These are phyloP conservation scores for Microtus richardsoni DNA, from an alignment of 2,113 vertebrate genomes.

Conservation along the genomic window DNA sequence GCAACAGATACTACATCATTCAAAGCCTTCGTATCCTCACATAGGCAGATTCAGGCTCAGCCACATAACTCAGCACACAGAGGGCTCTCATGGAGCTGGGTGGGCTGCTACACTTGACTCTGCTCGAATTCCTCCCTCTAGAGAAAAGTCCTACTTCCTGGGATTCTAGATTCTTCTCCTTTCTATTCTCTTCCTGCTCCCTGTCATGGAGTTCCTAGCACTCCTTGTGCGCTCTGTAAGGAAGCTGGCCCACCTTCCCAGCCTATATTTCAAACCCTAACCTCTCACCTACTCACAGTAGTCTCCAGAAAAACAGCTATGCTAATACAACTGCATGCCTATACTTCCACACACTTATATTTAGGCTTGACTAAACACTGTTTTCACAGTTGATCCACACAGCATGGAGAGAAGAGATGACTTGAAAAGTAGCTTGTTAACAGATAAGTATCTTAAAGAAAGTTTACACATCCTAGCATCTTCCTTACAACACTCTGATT, in stretches of 20 bases:
- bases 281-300: not conserved
- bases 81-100: not conserved
- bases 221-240: not conserved
- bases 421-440: constrained; percentile 16
- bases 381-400: constrained; percentile 16
- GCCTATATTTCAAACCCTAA: not conserved
- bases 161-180: not conserved
- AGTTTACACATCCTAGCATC: not conserved
- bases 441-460: constrained; percentile 4
- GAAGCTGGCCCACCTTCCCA: not conserved
- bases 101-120: not conserved
- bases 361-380: not conserved
- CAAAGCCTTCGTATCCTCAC: not conserved
- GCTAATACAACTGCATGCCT: not conserved
- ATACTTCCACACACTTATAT: not conserved
- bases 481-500: not conserved
- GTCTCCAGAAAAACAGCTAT: not conserved
- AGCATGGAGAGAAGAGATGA: not conserved
- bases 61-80: not conserved
- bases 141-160: not conserved
- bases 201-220: not conserved
- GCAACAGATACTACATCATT: not conserved
- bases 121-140: not conserved
- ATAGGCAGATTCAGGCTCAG: not conserved
- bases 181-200: not conserved